Evolutionary conservation across 64 coral and sea anemone species (phyloP).

Genomic region (Pocillopora damicornis): DNA sequence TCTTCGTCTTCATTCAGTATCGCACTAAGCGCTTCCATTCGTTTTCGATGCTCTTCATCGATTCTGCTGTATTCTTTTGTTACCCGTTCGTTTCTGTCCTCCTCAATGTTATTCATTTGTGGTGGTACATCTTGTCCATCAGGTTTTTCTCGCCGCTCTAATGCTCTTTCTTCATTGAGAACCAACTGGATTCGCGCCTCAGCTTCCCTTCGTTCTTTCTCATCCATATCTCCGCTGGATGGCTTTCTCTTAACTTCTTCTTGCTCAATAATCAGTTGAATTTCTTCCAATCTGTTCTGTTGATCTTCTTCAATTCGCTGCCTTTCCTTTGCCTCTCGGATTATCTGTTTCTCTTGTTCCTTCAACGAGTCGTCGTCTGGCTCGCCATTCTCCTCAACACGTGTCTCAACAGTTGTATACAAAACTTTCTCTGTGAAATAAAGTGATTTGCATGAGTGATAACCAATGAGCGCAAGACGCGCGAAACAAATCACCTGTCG

Average conservation of each 20-base stretch:
- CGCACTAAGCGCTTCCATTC: slow-evolving; percentile 2
- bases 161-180: slow-evolving; percentile 2
- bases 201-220: slow-evolving; percentile 1
- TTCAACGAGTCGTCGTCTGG: slow-evolving; percentile 6
- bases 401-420: background rate
- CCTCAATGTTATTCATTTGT: background rate
- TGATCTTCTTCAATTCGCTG: slow-evolving; percentile 41
- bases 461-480: background rate
- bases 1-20: slow-evolving; percentile 17
- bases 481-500: slow-evolving; percentile 5
- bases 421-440: slow-evolving; percentile 41
- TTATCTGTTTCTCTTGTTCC: slow-evolving; percentile 20
- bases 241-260: slow-evolving; percentile 15
- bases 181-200: slow-evolving; percentile 3
- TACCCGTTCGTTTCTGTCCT: background rate
- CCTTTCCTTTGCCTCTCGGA: slow-evolving; percentile 6
- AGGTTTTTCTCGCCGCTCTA: slow-evolving; percentile 32
- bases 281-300: slow-evolving; percentile 21
- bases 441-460: slow-evolving; percentile 38
- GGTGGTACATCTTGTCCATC: slow-evolving; percentile 11
- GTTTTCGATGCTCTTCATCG: slow-evolving; percentile 22
- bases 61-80: slow-evolving; percentile 17
- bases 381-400: background rate
- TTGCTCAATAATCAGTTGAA: slow-evolving; percentile 25
- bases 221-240: slow-evolving; percentile 9